Conservation (phyloP, 2,113 vertebrate genomes). For the Rhea pennata region DNA sequence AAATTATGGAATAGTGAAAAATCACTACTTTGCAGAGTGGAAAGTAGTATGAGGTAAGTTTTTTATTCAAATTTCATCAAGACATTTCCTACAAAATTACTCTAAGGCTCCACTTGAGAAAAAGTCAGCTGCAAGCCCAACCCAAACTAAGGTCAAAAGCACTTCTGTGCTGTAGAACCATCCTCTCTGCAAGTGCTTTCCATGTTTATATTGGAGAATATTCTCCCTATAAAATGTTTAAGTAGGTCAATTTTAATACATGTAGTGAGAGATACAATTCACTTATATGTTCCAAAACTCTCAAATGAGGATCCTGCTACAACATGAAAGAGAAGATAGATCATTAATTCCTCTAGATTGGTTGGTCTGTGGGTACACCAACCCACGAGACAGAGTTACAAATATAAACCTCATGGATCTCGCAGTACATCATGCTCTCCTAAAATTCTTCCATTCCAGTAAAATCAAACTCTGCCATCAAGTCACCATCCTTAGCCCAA, state of each 20-base stretch:
- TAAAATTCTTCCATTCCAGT: not conserved
- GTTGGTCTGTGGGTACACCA: not conserved
- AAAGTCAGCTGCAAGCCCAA: not conserved
- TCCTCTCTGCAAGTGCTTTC: not conserved
- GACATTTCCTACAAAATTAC: not conserved
- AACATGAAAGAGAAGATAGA: not conserved
- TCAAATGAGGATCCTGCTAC: not conserved
- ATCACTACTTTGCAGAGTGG: not conserved
- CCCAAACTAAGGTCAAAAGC: not conserved
- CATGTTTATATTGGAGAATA: not conserved
- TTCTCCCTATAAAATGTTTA: not conserved
- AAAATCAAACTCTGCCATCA: not conserved
- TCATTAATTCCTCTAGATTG: not conserved
- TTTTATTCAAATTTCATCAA: slow-evolving; percentile 6
- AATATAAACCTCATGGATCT: not conserved
- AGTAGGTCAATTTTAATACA: not conserved
- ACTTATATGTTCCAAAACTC: not conserved
- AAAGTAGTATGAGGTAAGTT: not conserved
- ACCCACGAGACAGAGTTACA: not conserved
- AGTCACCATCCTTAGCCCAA: not conserved
- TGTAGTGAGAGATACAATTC: not conserved
- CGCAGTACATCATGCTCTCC: not conserved
- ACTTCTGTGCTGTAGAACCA: not conserved
- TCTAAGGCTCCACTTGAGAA: not conserved
- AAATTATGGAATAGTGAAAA: not conserved